phyloP scores from a whole-genome alignment of 2,113 vertebrate species.

The Phalacrocorax brasilianus region DNA sequence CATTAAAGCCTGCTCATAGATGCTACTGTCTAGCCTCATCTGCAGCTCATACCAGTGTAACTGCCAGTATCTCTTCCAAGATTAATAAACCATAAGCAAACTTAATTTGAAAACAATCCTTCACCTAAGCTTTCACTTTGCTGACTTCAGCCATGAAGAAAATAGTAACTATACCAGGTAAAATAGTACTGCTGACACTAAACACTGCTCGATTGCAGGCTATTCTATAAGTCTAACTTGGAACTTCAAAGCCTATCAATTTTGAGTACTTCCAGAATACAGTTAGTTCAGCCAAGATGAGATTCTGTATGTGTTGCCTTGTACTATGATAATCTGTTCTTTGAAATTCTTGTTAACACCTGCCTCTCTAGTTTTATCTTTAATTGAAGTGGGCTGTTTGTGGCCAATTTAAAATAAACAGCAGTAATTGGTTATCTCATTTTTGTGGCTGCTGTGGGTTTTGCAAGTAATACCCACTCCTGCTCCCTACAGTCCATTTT shows the following conservation, averaged over 20 bases:
- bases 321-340: background rate
- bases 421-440: slow-evolving; percentile 22
- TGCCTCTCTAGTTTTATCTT: background rate
- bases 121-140: background rate
- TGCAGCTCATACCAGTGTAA: background rate
- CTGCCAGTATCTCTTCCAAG: background rate
- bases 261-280: background rate
- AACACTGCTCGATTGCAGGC: background rate
- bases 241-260: background rate
- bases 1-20: background rate
- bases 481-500: background rate
- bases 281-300: background rate
- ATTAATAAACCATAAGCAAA: background rate
- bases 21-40: background rate
- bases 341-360: background rate
- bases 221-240: background rate
- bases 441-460: background rate
- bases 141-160: background rate
- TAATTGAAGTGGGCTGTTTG: background rate
- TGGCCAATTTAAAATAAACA: slow-evolving; percentile 33
- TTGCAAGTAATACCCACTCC: background rate
- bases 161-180: background rate
- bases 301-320: background rate
- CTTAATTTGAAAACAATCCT: background rate
- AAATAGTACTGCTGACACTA: background rate